Evolutionary conservation across 2,888 invertebrate species (phyloP).

Genomic region (Nesidiocoris tenuis): DNA sequence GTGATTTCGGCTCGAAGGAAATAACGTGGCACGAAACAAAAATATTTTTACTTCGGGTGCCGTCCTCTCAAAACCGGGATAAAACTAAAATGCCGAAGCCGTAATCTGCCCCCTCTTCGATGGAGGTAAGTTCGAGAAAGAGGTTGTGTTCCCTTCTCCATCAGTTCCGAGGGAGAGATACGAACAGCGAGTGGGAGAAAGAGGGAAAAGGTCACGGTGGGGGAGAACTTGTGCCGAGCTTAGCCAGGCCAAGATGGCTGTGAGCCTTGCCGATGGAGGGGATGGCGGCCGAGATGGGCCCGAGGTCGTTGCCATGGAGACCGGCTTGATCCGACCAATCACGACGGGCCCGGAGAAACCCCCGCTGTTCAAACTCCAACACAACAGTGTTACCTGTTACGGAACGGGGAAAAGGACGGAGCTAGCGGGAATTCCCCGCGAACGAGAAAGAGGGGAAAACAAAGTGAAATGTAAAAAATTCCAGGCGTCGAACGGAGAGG

Average conservation of each 20-base stretch:
- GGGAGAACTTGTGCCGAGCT: background rate
- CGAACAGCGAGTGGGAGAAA: constrained; percentile 2
- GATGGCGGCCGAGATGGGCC: background rate
- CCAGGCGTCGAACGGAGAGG: background rate
- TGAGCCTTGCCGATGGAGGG: background rate
- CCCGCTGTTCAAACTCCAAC: background rate
- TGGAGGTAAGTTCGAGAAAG: constrained; percentile 1
- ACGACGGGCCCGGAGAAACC: background rate
- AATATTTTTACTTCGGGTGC: constrained; percentile 20
- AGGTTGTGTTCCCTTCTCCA: constrained; percentile 11
- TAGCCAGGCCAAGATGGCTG: constrained; percentile 21
- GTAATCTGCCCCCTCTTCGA: constrained; percentile 38
- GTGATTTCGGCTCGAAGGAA: background rate
- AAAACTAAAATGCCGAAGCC: constrained; percentile 40
- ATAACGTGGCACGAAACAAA: background rate
- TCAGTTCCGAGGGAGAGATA: background rate
- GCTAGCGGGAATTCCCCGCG: background rate
- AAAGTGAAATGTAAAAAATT: constrained; percentile 28
- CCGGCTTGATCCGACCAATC: constrained; percentile 25
- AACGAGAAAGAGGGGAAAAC: background rate
- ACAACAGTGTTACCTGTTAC: constrained; percentile 27
- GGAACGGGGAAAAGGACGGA: background rate
- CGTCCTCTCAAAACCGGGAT: constrained; percentile 42
- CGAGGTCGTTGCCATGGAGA: constrained; percentile 16
- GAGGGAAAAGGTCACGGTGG: background rate